Base-by-base conservation (phyloP, 2,113 vertebrate genomes). In the Cyanistes caeruleus region DNA sequence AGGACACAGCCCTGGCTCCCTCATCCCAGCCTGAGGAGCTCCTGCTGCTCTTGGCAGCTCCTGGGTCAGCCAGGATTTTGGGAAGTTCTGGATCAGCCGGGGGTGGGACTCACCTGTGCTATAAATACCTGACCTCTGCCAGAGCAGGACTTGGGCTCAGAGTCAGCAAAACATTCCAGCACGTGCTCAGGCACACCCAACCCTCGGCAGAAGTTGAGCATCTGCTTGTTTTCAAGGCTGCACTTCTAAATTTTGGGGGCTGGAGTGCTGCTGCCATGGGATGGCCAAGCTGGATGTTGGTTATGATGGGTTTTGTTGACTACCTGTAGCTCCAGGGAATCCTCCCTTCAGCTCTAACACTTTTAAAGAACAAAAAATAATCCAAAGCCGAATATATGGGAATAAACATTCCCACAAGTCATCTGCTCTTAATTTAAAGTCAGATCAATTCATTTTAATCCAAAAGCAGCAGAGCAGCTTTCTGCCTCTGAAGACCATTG, bases 381-480 rank as follows among this genome's bases (percentile, higher is more conserved):
- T 44, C 62, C 35, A 63, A 86, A 92, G 75, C 35, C 70, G n/a
- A 95, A 75, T 96, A 86, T 93, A 89, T 14, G 67, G 55, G 74
- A 70, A n/a, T 69, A 95, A 89, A 72, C 22, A 81, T 33, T 73
- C 86, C 48, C 65, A 37, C 39, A 59, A 89, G 88, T 84, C 95
- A 97, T 95, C 93, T 97, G 94, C 84, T 97, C 68, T 74, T 95
- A 92, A 97, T 84, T 96, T 94, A 84, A 85, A 89, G 82, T 86
- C 90, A 48, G 95, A 96, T 81, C 88, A 90, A 92, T 97, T 95
- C 33, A 84, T 93, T 96, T 97, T 43, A 91, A 95, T 97, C 93
- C 91, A 84, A 96, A 95, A 87, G 11, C 84, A 97, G 84, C 91
- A 92, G 84, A 95, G 43, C 35, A 63, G 79, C 77, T 96, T 89